These are phyloP conservation scores for Ceriagrion tenellum DNA, from an alignment of 2,888 invertebrate species.

Conservation along the genomic window DNA sequence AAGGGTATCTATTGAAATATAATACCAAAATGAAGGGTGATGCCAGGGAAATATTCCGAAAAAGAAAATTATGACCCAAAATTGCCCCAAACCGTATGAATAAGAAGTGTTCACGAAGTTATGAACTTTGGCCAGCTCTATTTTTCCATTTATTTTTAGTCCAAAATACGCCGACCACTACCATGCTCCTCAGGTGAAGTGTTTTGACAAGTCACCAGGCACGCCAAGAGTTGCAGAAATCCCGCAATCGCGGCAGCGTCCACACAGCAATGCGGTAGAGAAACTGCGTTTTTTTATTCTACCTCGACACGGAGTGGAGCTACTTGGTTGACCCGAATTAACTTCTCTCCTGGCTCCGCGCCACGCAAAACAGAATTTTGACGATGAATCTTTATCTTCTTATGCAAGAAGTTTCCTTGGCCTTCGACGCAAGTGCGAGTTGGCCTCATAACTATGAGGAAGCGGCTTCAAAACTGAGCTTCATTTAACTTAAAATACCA, in stretches of 20 bases:
- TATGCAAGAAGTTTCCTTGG: background rate
- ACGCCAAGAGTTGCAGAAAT: background rate
- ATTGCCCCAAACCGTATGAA: no score
- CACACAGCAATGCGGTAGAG: background rate
- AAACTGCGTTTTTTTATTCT: background rate
- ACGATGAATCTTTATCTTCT: background rate
- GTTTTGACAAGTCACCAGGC: background rate
- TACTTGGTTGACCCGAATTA: background rate
- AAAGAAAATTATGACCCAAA: no score
- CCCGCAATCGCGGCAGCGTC: background rate
- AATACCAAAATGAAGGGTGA: no score
- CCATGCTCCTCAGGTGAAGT: no score
- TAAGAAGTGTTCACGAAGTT: no score
- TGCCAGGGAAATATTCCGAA: no score
- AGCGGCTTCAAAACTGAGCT: background rate
- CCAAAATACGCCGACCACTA: no score
- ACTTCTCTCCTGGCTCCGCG: background rate
- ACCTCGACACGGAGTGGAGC: background rate
- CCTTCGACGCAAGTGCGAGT: background rate
- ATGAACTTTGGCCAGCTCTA: no score
- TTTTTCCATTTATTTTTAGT: no score
- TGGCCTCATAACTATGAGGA: background rate
- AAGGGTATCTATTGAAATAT: no score
- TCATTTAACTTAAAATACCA: no score
- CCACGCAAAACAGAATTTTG: background rate